Base-by-base conservation (phyloP, 2,888 invertebrate species). In the Lithophane semibrunnea region DNA sequence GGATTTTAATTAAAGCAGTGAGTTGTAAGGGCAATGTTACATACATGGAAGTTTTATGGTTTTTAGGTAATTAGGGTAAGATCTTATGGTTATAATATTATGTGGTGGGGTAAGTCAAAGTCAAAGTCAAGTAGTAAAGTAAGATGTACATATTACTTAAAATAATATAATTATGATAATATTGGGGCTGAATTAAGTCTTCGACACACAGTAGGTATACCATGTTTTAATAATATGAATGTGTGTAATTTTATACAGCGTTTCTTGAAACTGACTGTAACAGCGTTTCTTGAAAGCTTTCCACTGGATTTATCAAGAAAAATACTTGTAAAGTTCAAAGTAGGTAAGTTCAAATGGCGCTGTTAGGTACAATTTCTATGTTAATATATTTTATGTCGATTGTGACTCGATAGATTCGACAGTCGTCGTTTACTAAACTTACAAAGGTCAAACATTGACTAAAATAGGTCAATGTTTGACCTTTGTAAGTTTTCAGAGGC, bases 1-100 rank as follows among this genome's bases (percentile, higher is more conserved):
- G 77, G 74, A 84, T 80, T 79, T 84, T 82, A 86, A 87, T 87
- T 84, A 88, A 80, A 66, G 69, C 65, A 61, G 44, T 52, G 61
- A 58, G 64, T 37, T 73, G 60, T 66, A 29, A 63, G 29, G 49
- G 24, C 1, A 29, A 29, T 60, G 37, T 47, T 67, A 52, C 64
- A 21, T 68, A n/a, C 58, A 37, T 1, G n/a, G 16, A 69, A 7
- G 37, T 60, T 71, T 54, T 64, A 82, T n/a, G 68, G 64, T 68
- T 68, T 21, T 68, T 58, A 13, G 7, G 24, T 75, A 79, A 80
- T 80, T 67, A 63, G 49, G 61, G n/a, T 65, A 24, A 79, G 21
- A 18, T 44, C 16, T 21, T 74, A 58, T 9, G 67, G 16, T 7
- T 44, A 16, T 58, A 54, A 47, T n/a, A 65, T 64, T 64, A 76